A percentile compares a stretch with the other conserved stretches of the same genome.
Evolutionary conservation across 2,888 invertebrate species (phyloP).

Genomic region (Pegoplata infirma): DNA sequence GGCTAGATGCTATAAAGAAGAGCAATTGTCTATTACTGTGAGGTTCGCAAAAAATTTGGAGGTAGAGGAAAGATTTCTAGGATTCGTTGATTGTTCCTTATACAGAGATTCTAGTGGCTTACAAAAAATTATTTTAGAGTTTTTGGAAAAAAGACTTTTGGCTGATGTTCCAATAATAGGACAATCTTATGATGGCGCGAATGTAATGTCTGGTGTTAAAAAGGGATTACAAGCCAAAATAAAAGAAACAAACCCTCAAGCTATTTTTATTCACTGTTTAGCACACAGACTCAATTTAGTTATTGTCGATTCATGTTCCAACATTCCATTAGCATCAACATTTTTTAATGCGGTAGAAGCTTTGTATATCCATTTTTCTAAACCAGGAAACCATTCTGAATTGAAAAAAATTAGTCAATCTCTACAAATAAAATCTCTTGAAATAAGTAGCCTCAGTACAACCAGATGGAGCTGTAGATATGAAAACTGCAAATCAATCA

Average conservation of each 20-base stretch:
- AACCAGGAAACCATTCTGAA: too few relatives aligned
- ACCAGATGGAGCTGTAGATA: too few relatives aligned
- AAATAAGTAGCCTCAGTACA: too few relatives aligned
- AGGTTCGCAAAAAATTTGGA: constrained; percentile 1
- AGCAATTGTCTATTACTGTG: constrained; percentile 17
- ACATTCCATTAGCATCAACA: too few relatives aligned
- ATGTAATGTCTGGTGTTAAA: constrained; percentile 1
- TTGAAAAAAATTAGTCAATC: too few relatives aligned
- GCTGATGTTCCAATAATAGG: constrained; percentile 4
- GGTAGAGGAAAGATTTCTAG: constrained; percentile 22
- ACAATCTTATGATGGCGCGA: constrained; percentile 24
- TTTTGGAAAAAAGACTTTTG: neutral
- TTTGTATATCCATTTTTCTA: too few relatives aligned
- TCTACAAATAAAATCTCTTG: too few relatives aligned
- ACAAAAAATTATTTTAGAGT: constrained; percentile 1
- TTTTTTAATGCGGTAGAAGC: too few relatives aligned
- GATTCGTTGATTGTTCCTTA: constrained; percentile 5
- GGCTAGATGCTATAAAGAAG: constrained; percentile 23
- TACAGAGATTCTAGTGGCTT: neutral
- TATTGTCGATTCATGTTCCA: constrained; percentile 17
- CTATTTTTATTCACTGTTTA: constrained; percentile 20
- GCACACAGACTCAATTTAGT: constrained; percentile 25
- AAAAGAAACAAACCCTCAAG: constrained; percentile 7
- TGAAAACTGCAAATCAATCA: neutral
- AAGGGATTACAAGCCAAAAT: constrained; percentile 10